Conservation (phyloP, 2,888 invertebrate species). For the Drosophila kuntzei region DNA sequence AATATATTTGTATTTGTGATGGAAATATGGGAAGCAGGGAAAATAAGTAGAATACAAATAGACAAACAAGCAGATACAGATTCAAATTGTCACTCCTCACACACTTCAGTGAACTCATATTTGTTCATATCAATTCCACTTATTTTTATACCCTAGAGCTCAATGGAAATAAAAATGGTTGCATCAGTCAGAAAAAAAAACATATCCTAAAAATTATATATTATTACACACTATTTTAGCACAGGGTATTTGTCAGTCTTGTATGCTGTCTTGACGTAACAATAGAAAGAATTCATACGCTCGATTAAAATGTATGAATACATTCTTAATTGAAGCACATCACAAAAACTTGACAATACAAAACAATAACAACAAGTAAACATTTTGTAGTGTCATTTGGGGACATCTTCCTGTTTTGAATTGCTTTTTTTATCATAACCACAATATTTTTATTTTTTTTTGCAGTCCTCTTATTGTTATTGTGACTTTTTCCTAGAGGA, state of each 20-base stretch:
- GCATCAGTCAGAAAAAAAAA: not conserved
- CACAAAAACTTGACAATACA: slow-evolving; percentile 15
- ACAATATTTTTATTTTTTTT: not conserved
- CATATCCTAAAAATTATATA: not conserved
- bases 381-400: slow-evolving; percentile 3
- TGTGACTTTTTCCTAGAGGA: not conserved
- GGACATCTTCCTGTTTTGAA: not conserved
- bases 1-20: slow-evolving; percentile 13
- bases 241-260: slow-evolving; percentile 2
- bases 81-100: slow-evolving; percentile 14
- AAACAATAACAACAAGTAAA: slow-evolving; percentile 4
- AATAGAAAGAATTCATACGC: slow-evolving; percentile 3
- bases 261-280: not conserved
- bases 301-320: slow-evolving; percentile 33
- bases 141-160: slow-evolving; percentile 4
- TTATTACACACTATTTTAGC: not conserved
- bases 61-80: slow-evolving; percentile 24
- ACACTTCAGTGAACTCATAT: slow-evolving; percentile 32
- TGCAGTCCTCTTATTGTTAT: not conserved
- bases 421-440: not conserved
- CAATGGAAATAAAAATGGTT: not conserved
- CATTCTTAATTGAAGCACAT: slow-evolving; percentile 31
- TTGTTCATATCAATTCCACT: slow-evolving; percentile 18
- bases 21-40: not conserved
- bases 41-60: slow-evolving; percentile 9